Base-by-base conservation (phyloP, 2,797 vertebrate genomes). In the Novumbra hubbsi region DNA sequence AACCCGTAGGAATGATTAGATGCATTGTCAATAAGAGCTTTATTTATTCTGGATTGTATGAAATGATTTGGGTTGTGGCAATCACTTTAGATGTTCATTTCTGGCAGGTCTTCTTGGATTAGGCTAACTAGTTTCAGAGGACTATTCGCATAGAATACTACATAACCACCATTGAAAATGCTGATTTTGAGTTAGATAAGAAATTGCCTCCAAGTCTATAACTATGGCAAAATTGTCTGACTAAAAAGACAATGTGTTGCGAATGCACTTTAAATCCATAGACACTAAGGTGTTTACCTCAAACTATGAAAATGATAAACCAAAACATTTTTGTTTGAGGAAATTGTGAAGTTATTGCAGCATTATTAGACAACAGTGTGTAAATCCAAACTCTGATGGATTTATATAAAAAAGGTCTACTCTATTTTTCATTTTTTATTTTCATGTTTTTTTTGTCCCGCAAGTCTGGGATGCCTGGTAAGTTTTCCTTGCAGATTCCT, bases 121-220 rank as follows among this genome's bases (percentile, higher is more conserved):
- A 32, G 15, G 16, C 30, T 34, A 32, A 65, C 15, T 65, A 32
- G 15, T 30, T 65, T 34, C 63, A 65, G 30, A 30, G 28, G 15
- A 17, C 63, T 17, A 34, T 65, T 32, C 34, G 27, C 63, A 17
- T 32, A 16, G 30, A 65, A 65, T 17, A 65, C 63, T 12, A 14
- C 16, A 32, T 17, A 65, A 65, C 63, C 14, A 32, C 6, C 30
- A 28, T 19, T 64, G 5, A 30, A 34, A 17, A 64, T 34, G 62
- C 27, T 1, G 32, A 30, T 8, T n/a, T n/a, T n/a, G 24, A 41
- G 63, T 78, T 79, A 66, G 77, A 70, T 71, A 19, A 76, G 34
- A 78, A 80, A 77, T 67, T 28, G 68, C 64, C 28, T 73, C 24
- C 15, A 71, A 65, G 49, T 71, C 34, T 8, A 19, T 78, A 73